phyloP scores from a whole-genome alignment of 2,113 vertebrate genomes.

The Ia io region DNA sequence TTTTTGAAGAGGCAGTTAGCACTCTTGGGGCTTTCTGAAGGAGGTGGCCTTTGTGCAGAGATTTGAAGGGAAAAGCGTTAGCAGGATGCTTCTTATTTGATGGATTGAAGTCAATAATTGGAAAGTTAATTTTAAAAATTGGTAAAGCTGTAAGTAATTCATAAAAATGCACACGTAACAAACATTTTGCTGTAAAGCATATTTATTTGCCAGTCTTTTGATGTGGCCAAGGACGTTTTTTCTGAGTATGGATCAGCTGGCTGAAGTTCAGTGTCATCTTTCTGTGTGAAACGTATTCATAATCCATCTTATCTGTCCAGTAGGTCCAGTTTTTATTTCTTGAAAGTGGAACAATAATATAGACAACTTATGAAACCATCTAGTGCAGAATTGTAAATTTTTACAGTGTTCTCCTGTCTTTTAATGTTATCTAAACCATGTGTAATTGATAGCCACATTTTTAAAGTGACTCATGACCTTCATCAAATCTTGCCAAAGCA shows the following conservation, averaged over 20 bases:
- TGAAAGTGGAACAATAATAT: conserved; percentile 24
- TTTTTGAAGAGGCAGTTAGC: conserved; percentile 25
- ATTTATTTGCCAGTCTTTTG: conserved; percentile 22
- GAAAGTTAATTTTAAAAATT: conserved; percentile 30
- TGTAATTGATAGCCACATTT: conserved; percentile 50
- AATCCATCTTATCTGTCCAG: background rate
- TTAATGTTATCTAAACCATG: conserved; percentile 45
- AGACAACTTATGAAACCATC: conserved; percentile 1
- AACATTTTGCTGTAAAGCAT: conserved; percentile 13
- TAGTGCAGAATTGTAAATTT: conserved; percentile 27
- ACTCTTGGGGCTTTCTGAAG: background rate
- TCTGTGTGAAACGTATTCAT: background rate
- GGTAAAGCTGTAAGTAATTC: background rate
- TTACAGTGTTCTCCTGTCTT: conserved; percentile 7
- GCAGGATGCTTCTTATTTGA: conserved; percentile 27
- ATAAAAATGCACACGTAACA: background rate
- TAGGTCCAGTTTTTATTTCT: conserved; percentile 46
- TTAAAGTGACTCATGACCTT: conserved; percentile 42
- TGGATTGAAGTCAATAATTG: background rate
- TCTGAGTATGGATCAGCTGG: background rate
- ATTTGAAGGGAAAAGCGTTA: background rate
- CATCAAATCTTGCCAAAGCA: conserved; percentile 51
- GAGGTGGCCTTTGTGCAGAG: background rate
- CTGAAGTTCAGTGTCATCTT: background rate
- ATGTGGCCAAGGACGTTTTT: background rate